Base-by-base conservation (phyloP, 2,113 vertebrate genomes). In the Seriola rivoliana region DNA sequence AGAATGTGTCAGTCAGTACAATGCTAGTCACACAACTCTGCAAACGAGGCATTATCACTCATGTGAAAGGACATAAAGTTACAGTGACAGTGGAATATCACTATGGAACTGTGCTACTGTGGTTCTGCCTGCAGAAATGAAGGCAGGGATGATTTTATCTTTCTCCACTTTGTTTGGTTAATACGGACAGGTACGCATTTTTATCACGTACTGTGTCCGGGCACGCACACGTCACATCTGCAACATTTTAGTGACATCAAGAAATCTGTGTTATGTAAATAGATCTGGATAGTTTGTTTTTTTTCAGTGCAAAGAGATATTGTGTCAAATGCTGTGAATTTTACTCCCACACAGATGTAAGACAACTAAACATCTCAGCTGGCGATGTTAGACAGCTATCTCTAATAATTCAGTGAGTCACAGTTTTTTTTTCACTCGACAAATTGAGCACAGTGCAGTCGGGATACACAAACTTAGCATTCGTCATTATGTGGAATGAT, bases 1-100 rank as follows among this genome's bases (percentile, higher is more conserved):
- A 36, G 59, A 74, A 70, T 36, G n/a, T 44, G 29, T 77, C 75
- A 50, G 63, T 72, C 82, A 68, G 10, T 70, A 60, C 23, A 40
- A 75, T 14, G 36, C 34, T 65, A 16, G 16, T 68, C 60, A 48
- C 13, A 58, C 64, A 66, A 50, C 50, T 74, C 29, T 25, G 59
- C 80, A 62, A 83, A 78, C 48, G 52, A 71, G 21, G 50, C 21
- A 48, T 74, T 70, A 8, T 78, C 29, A 75, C n/a, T 58, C 0
- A 67, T 59, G n/a, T 74, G 50, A 74, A 46, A 71, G 44, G 66
- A 80, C 59, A 46, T 4, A 36, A 16, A 60, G 38, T 63, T 63
- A 55, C 10, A 44, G 8, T 72, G 58, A 63, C 19, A 68, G 67
- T 29, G 63, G 10, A 71, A 0, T 46, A 62, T 3, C 19, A 62